These are phyloP conservation scores for Chionis minor DNA, from an alignment of 2,113 vertebrate genomes.

Conservation along the genomic window DNA sequence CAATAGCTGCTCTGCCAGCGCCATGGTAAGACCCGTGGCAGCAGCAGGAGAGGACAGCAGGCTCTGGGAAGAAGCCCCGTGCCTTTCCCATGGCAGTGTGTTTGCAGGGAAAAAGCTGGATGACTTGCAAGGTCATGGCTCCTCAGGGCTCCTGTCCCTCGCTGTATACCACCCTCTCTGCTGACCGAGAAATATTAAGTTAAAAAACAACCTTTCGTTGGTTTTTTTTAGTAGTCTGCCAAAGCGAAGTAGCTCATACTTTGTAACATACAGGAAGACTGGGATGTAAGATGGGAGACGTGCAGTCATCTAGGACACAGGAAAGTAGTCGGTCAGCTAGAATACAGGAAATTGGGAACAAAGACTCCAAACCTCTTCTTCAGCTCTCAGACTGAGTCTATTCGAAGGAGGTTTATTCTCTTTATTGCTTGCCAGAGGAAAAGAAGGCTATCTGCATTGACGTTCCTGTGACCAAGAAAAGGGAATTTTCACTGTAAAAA, in stretches of 20 bases:
- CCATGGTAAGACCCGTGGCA: background rate
- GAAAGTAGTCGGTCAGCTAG: background rate
- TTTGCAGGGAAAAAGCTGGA: background rate
- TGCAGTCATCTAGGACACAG: background rate
- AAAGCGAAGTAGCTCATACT: background rate
- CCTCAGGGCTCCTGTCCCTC: background rate
- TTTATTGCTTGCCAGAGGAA: background rate
- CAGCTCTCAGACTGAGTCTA: background rate
- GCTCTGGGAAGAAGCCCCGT: background rate
- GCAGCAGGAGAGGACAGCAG: background rate
- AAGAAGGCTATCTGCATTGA: background rate
- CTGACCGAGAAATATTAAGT: background rate
- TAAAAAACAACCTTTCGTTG: background rate
- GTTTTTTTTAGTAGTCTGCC: background rate
- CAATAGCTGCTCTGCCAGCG: background rate
- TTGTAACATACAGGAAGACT: background rate
- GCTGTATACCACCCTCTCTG: background rate
- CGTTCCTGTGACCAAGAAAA: background rate
- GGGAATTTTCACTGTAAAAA: background rate
- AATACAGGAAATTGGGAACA: background rate
- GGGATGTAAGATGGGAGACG: background rate
- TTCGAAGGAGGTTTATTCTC: background rate
- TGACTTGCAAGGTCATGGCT: background rate
- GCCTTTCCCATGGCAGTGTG: background rate
- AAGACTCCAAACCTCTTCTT: background rate